Percentiles rank a stretch among this genome's conserved stretches.
Evolutionary conservation across 2,113 vertebrate species (phyloP).

Genomic region (Aspiorhynchus laticeps): DNA sequence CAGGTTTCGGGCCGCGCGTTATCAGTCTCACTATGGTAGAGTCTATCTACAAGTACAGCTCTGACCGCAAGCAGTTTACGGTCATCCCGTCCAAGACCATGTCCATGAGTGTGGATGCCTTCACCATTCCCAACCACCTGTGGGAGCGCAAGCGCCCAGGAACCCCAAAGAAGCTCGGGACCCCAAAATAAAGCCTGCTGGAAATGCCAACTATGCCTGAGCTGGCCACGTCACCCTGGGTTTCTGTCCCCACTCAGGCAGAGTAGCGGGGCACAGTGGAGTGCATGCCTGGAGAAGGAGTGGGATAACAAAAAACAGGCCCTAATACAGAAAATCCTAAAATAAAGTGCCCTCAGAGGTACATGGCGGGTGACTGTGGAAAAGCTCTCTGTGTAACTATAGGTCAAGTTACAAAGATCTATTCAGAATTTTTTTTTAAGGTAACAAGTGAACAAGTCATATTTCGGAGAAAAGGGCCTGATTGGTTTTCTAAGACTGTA

Average conservation of each 20-base stretch:
- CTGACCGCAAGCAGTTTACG: slow-evolving; percentile 92
- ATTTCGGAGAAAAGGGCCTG: background rate
- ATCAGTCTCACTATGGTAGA: slow-evolving; percentile 83
- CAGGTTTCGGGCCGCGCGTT: slow-evolving; percentile 83
- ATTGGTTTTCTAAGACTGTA: slow-evolving; percentile 35
- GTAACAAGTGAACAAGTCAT: slow-evolving; percentile 5
- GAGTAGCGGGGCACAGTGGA: background rate
- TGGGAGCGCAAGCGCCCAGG: slow-evolving; percentile 89
- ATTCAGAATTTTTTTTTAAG: slow-evolving; percentile 28
- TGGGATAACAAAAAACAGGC: background rate
- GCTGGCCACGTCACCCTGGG: slow-evolving; percentile 10
- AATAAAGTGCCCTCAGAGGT: slow-evolving; percentile 7
- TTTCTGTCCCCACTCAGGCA: slow-evolving; percentile 42
- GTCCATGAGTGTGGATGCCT: slow-evolving; percentile 93
- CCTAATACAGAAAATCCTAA: background rate
- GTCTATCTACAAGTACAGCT: slow-evolving; percentile 93
- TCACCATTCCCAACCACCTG: slow-evolving; percentile 89
- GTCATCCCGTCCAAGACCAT: slow-evolving; percentile 92
- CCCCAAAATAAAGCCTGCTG: slow-evolving; percentile 76
- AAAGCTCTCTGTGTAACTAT: slow-evolving; percentile 4
- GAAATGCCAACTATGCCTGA: background rate
- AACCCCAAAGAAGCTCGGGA: slow-evolving; percentile 87
- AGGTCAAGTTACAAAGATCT: slow-evolving; percentile 18
- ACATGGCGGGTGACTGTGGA: background rate
- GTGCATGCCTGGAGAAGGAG: background rate